Percentiles rank a stretch among this genome's conserved stretches.
Evolutionary conservation across 2,113 vertebrate species (phyloP).

Genomic region (Micronycteris hirsuta): DNA sequence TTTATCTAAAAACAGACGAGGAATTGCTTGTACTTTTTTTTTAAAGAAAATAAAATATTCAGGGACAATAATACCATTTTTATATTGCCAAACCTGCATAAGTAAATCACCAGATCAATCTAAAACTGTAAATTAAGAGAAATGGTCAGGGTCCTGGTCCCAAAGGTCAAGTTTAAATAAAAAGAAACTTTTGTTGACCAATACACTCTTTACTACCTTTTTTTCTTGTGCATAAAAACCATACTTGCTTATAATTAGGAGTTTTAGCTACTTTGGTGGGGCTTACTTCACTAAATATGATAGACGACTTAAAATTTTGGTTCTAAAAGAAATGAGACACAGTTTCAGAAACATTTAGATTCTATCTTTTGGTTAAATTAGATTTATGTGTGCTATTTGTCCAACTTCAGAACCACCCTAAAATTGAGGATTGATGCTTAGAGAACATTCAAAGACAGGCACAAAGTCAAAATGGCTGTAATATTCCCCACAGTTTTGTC

Average conservation of each 20-base stretch:
- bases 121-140: neutral
- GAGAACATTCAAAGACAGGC: neutral
- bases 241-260: neutral
- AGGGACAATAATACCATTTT: neutral
- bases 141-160: neutral
- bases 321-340: neutral
- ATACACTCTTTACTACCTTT: neutral
- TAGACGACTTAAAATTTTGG: neutral
- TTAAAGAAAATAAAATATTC: neutral
- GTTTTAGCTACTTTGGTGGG: neutral
- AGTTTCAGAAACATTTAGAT: neutral
- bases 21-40: neutral
- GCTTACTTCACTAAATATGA: neutral
- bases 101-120: neutral
- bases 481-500: neutral
- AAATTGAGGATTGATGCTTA: neutral
- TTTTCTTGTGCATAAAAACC: neutral
- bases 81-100: neutral
- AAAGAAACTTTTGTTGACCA: neutral
- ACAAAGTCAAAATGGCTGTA: neutral
- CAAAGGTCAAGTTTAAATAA: slow-evolving; percentile 10
- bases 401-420: neutral
- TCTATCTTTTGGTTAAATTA: neutral
- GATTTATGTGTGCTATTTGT: neutral
- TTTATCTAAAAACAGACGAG: neutral